Base-by-base conservation (phyloP, 1,140 invertebrate species). In the Pachypeltis micranthus region DNA sequence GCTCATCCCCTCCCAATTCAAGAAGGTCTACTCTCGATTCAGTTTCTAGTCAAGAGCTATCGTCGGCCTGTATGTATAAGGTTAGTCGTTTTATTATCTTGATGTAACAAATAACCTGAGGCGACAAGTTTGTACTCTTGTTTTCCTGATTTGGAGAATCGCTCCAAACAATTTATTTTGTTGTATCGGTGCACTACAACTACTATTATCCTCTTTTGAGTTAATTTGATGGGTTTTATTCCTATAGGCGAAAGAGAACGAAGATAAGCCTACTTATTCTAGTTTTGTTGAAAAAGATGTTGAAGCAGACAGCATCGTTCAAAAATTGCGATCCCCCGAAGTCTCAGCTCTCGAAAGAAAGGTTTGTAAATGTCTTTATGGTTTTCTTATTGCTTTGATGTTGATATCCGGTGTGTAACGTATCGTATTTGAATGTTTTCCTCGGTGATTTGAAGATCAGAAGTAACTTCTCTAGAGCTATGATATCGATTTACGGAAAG, bases 21-120 rank as follows among this genome's bases (percentile, higher is more conserved):
- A 75, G 84, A 47, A 78, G 83, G 57, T 84, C 79, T 25, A 85
- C 83, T 0, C 70, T 85, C 16, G 84, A 86, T 67, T 84, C 82
- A 60, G 80, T 84, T 1, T 76, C 78, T 12, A 80, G 80, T 0
- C 81, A 83, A 66, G 81, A 84, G 73, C 65, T 77, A 25, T 44
- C 31, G 14, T 39, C 25, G 24, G 24, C 34, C 54, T 63, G 62
- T 25, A 34, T 19, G 27, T 55, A 10, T 51, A 51, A 51, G 47
- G 47, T 51, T 16, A 14, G 47, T n/a, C n/a, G n/a, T n/a, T n/a
- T n/a, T n/a, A n/a, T n/a, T n/a, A n/a, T n/a, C n/a, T n/a, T n/a
- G n/a, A n/a, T n/a, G n/a, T n/a, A n/a, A n/a, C n/a, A n/a, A n/a
- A n/a, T n/a, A 47, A 47, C n/a, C n/a, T 47, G 24, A 47, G 24